These are phyloP conservation scores for Tetragnatha montana DNA, from an alignment of 2,888 invertebrate genomes.

Conservation along the genomic window DNA sequence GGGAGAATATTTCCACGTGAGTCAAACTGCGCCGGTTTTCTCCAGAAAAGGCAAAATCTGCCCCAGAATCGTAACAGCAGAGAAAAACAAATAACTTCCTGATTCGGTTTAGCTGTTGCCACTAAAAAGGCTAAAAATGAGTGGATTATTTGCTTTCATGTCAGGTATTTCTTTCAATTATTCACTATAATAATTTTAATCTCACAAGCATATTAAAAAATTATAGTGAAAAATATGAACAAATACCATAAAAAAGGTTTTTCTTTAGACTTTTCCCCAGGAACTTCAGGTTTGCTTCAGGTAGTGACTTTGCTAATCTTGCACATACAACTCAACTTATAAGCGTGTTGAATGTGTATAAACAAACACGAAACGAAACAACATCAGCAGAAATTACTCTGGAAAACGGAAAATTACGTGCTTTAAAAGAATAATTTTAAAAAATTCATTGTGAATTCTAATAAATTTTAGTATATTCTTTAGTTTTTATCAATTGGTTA, in stretches of 20 bases:
- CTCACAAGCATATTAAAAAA: neutral
- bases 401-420: too few relatives aligned
- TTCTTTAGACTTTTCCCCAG: too few relatives aligned
- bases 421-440: too few relatives aligned
- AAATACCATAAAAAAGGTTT: neutral
- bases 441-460: too few relatives aligned
- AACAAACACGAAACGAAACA: slow-evolving; percentile 23
- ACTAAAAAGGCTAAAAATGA: neutral
- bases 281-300: too few relatives aligned
- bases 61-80: neutral
- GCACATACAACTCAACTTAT: slow-evolving; percentile 13
- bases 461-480: too few relatives aligned
- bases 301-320: neutral
- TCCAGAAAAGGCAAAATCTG: neutral
- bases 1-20: neutral
- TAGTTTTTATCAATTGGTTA: too few relatives aligned
- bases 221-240: neutral
- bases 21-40: neutral
- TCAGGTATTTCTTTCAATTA: too few relatives aligned
- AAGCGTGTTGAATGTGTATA: slow-evolving; percentile 25
- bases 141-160: too few relatives aligned
- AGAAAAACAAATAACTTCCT: neutral
- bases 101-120: neutral
- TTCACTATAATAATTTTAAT: neutral
- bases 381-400: neutral